Base-by-base conservation (phyloP, 2,888 invertebrate species). In the Masnerella sp. region DNA sequence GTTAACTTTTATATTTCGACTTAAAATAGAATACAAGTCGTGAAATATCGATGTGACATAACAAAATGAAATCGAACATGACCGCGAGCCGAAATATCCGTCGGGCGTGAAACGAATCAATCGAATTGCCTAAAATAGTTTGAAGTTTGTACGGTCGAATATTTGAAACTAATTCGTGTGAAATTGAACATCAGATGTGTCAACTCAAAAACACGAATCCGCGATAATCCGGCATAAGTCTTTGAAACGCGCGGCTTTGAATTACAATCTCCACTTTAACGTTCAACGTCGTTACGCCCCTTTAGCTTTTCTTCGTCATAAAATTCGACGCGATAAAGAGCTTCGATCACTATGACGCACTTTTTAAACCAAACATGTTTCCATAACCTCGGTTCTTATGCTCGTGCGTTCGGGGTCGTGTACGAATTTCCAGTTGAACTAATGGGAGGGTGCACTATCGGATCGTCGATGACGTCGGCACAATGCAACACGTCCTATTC, bases 401-500 rank as follows among this genome's bases (percentile, higher is more conserved):
- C 22, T 20, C 14, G 15, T 14, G 18, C 18, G 40, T n/a, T 34
- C 56, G 8, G 25, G 42, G 32, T 49, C 47, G 18, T 34, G 49
- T 42, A 67, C 49, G 40, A 58, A 49, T 67, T 67, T 67, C 17
- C 42, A 58, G 43, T 65, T 45, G 38, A 65, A 40, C 54, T 52
- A 32, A 12, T 28, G 17, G 47, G 45, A 25, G 38, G 65, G 45
- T 36, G 43, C 38, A 28, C 52, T 54, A 51, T 43, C 54, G 36
- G 43, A 64, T 45, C 40, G 52, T 20, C 47, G 38, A 65, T 56
- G 45, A 47, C 30, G 47, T 56, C 47, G 56, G 47, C 56, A 65
- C 56, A 56, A 56, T 65, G 65, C 56, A 65, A 65, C 65, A 47
- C 40, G 47, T 65, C 30, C 40, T 22, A 47, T 40, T 65, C 56